Evolutionary conservation across 1,140 invertebrate species (phyloP).

Genomic region (Triops longicaudatus): DNA sequence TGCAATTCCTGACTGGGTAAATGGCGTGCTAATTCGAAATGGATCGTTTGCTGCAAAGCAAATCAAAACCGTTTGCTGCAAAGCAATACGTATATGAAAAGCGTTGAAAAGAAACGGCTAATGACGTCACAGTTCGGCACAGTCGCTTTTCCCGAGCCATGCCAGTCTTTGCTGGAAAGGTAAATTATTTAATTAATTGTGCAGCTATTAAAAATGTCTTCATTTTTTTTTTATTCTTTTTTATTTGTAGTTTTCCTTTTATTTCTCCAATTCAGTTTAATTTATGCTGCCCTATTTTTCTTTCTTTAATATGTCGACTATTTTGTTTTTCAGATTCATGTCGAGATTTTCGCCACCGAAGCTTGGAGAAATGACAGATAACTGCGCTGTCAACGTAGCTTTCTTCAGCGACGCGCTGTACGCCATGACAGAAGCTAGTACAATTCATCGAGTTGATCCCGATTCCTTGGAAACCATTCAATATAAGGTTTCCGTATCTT

Average conservation of each 20-base stretch:
- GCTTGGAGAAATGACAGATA: slow-evolving; percentile 36
- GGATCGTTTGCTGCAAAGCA: slow-evolving; percentile 35
- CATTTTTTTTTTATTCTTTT: background rate
- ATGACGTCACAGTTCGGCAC: slow-evolving; percentile 43
- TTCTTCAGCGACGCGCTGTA: slow-evolving; percentile 40
- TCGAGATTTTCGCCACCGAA: slow-evolving; percentile 25
- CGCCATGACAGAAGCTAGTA: slow-evolving; percentile 41
- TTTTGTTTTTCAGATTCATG: slow-evolving; percentile 28
- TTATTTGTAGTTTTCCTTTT: no score
- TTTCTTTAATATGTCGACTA: no score
- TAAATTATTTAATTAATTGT: slow-evolving; percentile 32
- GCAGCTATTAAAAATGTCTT: slow-evolving; percentile 21
- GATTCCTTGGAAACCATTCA: slow-evolving; percentile 37
- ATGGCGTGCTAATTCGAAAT: slow-evolving; percentile 27
- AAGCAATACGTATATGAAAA: slow-evolving; percentile 40
- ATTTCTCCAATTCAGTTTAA: no score
- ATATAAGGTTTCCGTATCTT: slow-evolving; percentile 36
- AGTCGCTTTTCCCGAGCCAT: slow-evolving; percentile 41
- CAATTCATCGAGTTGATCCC: slow-evolving; percentile 39
- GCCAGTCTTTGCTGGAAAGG: slow-evolving; percentile 39
- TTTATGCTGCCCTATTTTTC: no score
- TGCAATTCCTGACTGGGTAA: slow-evolving; percentile 27
- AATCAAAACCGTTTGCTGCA: slow-evolving; percentile 39
- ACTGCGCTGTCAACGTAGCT: slow-evolving; percentile 38
- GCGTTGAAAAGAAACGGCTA: slow-evolving; percentile 41